Conservation (phyloP, 2,888 invertebrate genomes). For the Leucophenga montana region DNA sequence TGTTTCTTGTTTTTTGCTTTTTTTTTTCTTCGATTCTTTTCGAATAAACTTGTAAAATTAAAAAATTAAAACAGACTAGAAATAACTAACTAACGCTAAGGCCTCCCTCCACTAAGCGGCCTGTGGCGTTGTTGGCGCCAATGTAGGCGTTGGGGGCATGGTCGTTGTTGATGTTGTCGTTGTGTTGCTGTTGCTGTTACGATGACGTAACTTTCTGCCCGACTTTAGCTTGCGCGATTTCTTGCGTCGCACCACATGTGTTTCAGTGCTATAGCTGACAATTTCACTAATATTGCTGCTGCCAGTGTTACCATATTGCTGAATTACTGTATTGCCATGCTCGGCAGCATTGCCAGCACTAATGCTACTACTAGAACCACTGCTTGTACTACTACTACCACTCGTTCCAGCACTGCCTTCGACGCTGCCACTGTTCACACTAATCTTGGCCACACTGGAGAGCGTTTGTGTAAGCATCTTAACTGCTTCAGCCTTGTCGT, state of each 20-base stretch:
- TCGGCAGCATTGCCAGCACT: slow-evolving; percentile 32
- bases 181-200: slow-evolving; percentile 16
- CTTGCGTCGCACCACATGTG: slow-evolving; percentile 65
- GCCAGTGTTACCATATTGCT: slow-evolving; percentile 48
- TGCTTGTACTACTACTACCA: slow-evolving; percentile 35
- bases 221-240: slow-evolving; percentile 56
- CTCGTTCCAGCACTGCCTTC: slow-evolving; percentile 48
- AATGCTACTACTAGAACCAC: slow-evolving; percentile 31
- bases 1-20: slow-evolving; percentile 8
- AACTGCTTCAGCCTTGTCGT: not conserved
- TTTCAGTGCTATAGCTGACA: slow-evolving; percentile 69
- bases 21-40: not conserved
- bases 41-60: not conserved
- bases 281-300: slow-evolving; percentile 58
- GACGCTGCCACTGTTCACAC: slow-evolving; percentile 40
- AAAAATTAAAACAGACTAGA: slow-evolving; percentile 49
- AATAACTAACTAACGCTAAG: slow-evolving; percentile 53
- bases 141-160: slow-evolving; percentile 32
- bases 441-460: slow-evolving; percentile 30
- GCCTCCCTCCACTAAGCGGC: not conserved
- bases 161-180: slow-evolving; percentile 32
- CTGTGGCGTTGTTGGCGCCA: not conserved
- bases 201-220: slow-evolving; percentile 44
- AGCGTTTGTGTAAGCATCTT: slow-evolving; percentile 12
- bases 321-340: slow-evolving; percentile 1